phyloP scores from a whole-genome alignment of 2,797 vertebrate species.

The Urosaurus nigricauda region DNA sequence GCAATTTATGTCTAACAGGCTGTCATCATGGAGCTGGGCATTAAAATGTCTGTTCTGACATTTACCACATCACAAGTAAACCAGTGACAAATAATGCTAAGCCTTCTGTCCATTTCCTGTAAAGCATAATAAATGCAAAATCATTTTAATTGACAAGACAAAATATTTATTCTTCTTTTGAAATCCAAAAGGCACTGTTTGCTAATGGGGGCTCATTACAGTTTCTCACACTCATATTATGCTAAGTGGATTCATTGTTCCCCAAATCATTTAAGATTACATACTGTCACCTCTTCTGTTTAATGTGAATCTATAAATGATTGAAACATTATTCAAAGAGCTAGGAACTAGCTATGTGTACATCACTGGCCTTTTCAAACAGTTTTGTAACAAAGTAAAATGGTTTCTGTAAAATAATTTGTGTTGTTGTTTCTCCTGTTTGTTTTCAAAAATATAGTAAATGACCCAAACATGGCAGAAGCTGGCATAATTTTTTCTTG shows the following conservation, averaged over 20 bases:
- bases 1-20: neutral
- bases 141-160: constrained; percentile 5
- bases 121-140: neutral
- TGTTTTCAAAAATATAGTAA: neutral
- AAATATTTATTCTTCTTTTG: constrained; percentile 25
- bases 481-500: neutral
- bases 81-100: constrained; percentile 14
- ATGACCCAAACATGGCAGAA: neutral
- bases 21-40: constrained; percentile 6
- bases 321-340: neutral
- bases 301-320: neutral
- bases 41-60: neutral
- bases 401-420: too few relatives aligned
- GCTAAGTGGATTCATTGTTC: constrained; percentile 23
- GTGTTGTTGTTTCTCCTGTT: neutral
- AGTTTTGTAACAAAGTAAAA: neutral
- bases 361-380: neutral
- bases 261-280: constrained; percentile 23
- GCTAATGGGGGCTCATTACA: constrained; percentile 17
- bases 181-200: constrained; percentile 24
- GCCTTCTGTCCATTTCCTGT: constrained; percentile 9
- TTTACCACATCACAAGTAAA: constrained; percentile 26
- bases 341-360: neutral
- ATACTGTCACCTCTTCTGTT: constrained; percentile 8
- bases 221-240: neutral